phyloP scores from a whole-genome alignment of 2,888 invertebrate genomes.

The Pyrgus malvae region DNA sequence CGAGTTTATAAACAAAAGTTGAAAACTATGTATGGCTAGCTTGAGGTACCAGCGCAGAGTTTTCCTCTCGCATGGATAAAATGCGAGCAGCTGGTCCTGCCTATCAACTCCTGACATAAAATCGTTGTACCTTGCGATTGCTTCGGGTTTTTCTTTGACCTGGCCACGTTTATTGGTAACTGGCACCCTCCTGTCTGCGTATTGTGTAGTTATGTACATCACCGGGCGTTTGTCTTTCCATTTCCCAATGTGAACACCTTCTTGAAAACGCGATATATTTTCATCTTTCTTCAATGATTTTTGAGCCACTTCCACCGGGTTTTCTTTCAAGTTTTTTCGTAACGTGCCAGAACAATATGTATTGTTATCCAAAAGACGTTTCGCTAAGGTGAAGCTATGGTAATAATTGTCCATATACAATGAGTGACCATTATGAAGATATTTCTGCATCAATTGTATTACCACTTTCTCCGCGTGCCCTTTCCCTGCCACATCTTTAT shows the following conservation, averaged over 20 bases:
- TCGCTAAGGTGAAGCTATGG: neutral
- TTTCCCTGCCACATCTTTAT: conserved; percentile 15
- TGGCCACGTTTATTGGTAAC: too few species aligned
- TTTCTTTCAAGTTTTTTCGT: conserved; percentile 20
- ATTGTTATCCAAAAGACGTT: neutral
- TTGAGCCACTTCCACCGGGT: conserved; percentile 11
- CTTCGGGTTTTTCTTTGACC: too few species aligned
- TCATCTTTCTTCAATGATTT: conserved; percentile 19
- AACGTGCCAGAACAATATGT: conserved; percentile 20
- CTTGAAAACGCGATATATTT: neutral
- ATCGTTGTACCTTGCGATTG: too few species aligned
- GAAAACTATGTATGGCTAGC: too few species aligned
- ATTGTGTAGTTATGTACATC: conserved; percentile 3
- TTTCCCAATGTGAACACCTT: neutral
- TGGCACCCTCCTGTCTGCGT: too few species aligned
- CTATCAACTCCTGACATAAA: too few species aligned
- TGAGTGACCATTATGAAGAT: neutral
- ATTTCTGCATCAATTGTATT: neutral
- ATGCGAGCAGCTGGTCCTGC: too few species aligned
- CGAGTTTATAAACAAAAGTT: too few species aligned
- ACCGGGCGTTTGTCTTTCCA: conserved; percentile 1
- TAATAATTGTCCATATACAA: conserved; percentile 23
- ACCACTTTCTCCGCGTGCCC: conserved; percentile 2
- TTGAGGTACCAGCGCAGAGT: too few species aligned
- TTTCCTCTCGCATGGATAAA: too few species aligned